phyloP scores from a whole-genome alignment of 2,113 vertebrate genomes.

The Trematomus loennbergii region DNA sequence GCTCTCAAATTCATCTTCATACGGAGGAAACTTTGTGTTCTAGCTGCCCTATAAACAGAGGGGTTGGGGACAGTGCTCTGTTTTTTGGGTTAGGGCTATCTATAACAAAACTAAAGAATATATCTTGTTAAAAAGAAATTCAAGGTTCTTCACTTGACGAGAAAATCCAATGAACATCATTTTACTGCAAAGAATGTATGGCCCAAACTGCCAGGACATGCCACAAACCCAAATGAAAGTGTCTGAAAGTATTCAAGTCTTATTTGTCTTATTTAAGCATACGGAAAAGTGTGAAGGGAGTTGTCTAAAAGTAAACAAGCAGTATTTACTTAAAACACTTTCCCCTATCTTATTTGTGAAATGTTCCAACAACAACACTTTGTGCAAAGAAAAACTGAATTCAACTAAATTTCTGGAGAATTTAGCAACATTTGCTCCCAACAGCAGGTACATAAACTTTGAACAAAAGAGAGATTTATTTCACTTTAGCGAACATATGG shows the following conservation, averaged over 20 bases:
- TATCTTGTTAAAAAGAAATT: not conserved
- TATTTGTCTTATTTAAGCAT: not conserved
- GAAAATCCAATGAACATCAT: not conserved
- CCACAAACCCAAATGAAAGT: too few relatives aligned
- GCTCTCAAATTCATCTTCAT: constrained; percentile 45
- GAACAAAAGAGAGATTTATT: not conserved
- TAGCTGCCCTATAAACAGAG: constrained; percentile 26
- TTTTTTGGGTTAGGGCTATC: not conserved
- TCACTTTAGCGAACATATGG: not conserved
- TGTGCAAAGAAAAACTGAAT: not conserved
- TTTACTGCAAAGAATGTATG: not conserved
- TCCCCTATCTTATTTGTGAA: too few relatives aligned
- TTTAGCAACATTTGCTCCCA: constrained; percentile 6
- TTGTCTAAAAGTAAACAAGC: not conserved
- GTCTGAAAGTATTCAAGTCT: not conserved
- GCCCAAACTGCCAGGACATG: not conserved
- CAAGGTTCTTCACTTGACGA: not conserved
- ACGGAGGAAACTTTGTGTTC: constrained; percentile 52
- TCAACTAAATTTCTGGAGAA: not conserved
- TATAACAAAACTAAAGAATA: not conserved
- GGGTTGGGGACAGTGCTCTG: not conserved
- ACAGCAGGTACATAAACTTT: not conserved
- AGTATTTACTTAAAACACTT: not conserved
- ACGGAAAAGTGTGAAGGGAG: not conserved
- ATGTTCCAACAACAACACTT: not conserved